Evolutionary conservation across 2,888 invertebrate species (phyloP).

Genomic region (Drosophila planitibia): DNA sequence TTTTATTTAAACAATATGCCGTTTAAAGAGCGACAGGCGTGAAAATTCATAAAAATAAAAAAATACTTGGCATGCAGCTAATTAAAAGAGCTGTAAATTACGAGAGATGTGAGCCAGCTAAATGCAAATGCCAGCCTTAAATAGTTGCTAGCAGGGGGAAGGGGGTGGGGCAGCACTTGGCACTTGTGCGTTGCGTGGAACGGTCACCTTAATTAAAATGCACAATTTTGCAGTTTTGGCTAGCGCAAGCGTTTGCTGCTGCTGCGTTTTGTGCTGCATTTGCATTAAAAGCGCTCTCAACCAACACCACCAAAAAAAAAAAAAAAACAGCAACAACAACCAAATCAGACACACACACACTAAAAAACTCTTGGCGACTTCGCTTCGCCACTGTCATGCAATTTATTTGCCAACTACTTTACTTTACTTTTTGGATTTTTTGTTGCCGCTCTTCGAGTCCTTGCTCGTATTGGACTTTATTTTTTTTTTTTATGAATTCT

Average conservation of each 20-base stretch:
- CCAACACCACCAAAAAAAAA: constrained; percentile 3
- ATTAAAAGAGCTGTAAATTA: constrained; percentile 80
- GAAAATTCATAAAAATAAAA: constrained; percentile 67
- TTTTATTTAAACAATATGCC: constrained; percentile 67
- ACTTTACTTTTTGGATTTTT: constrained; percentile 57
- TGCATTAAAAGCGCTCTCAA: constrained; percentile 69
- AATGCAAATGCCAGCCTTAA: constrained; percentile 61
- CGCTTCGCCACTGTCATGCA: constrained; percentile 62
- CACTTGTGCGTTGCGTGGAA: constrained; percentile 57
- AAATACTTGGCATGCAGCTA: constrained; percentile 67
- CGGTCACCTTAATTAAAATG: constrained; percentile 81
- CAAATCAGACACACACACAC: constrained; percentile 6
- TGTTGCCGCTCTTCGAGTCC: constrained; percentile 35
- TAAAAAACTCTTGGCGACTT: constrained; percentile 57
- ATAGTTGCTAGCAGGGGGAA: constrained; percentile 1
- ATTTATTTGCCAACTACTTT: constrained; percentile 78
- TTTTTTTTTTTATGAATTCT: constrained; percentile 58
- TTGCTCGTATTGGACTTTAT: constrained; percentile 58
- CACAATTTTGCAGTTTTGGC: constrained; percentile 82
- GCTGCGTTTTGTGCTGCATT: constrained; percentile 72
- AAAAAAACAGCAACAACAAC: constrained; percentile 17
- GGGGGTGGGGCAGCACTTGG: background rate
- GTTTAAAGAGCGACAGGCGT: constrained; percentile 65
- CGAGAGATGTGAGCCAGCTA: constrained; percentile 61
- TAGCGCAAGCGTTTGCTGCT: constrained; percentile 31